These are phyloP conservation scores for Borostomias antarcticus DNA, from an alignment of 2,797 vertebrate genomes.

Conservation along the genomic window DNA sequence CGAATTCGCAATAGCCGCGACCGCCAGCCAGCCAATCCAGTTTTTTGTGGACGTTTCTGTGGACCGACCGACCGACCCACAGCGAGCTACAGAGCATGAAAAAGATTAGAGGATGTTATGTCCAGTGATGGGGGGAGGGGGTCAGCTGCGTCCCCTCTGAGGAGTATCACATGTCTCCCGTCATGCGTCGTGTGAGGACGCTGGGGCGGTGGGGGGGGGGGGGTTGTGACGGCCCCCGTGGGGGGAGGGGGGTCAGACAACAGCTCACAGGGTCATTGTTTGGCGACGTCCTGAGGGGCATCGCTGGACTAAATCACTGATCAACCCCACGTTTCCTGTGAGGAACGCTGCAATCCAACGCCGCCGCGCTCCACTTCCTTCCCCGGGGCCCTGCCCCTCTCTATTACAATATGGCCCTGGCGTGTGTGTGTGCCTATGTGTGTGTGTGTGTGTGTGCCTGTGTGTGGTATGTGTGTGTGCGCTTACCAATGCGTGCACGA, in stretches of 20 bases:
- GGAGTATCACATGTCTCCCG: slow-evolving; percentile 17
- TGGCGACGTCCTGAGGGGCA: slow-evolving; percentile 53
- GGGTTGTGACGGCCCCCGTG: slow-evolving; percentile 6
- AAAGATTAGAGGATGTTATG: not conserved
- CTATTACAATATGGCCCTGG: slow-evolving; percentile 10
- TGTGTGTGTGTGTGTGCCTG: slow-evolving; percentile 7
- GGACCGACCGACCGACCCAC: too few relatives aligned
- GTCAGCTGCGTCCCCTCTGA: not conserved
- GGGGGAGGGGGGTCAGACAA: slow-evolving; percentile 32
- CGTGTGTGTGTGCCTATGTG: not conserved
- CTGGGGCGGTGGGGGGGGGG: too few relatives aligned
- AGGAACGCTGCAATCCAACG: slow-evolving; percentile 30
- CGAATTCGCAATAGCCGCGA: too few relatives aligned
- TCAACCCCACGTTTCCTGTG: slow-evolving; percentile 44
- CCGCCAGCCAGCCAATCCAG: too few relatives aligned
- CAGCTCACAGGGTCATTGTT: slow-evolving; percentile 32
- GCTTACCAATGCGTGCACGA: not conserved
- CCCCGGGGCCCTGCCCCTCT: slow-evolving; percentile 40
- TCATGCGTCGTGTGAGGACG: not conserved
- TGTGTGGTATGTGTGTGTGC: slow-evolving; percentile 40
- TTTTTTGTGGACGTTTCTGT: too few relatives aligned
- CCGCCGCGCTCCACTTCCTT: slow-evolving; percentile 46
- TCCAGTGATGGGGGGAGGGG: slow-evolving; percentile 16
- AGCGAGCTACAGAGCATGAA: too few relatives aligned
- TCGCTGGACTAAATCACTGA: slow-evolving; percentile 43